Evolutionary conservation across 1,140 invertebrate species (phyloP).

Genomic region (Drosophila grimshawi): DNA sequence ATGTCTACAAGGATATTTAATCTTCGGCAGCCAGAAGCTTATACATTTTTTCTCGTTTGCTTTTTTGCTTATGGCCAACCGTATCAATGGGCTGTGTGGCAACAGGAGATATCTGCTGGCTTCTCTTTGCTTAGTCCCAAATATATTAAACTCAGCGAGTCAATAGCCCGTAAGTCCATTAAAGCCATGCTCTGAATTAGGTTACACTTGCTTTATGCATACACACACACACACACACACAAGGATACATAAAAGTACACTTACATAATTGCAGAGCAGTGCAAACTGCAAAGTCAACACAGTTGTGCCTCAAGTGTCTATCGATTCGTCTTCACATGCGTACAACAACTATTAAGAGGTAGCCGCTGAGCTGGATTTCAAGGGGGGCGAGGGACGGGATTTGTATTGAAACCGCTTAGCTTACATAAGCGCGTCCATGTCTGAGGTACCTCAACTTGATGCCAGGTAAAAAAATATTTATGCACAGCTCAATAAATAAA

Average conservation of each 20-base stretch:
- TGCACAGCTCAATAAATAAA: constrained; percentile 81
- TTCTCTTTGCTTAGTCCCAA: constrained; percentile 14
- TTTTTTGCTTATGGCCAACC: constrained; percentile 30
- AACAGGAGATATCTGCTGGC: not conserved
- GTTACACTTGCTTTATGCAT: constrained; percentile 51
- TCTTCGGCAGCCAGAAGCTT: not conserved
- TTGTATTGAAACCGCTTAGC: constrained; percentile 36
- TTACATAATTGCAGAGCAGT: constrained; percentile 57
- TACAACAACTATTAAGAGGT: not conserved
- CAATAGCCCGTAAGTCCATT: constrained; percentile 79
- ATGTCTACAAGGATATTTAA: constrained; percentile 2
- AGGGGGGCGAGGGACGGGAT: not conserved
- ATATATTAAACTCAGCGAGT: constrained; percentile 63
- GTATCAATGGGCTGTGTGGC: constrained; percentile 51
- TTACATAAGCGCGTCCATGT: constrained; percentile 12
- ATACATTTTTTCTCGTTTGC: not conserved
- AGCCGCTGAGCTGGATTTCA: too few relatives aligned
- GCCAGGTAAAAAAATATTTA: constrained; percentile 72
- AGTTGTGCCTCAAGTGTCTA: constrained; percentile 53
- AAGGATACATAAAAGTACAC: not conserved
- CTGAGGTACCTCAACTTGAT: constrained; percentile 54
- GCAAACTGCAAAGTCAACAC: constrained; percentile 71
- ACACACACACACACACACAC: constrained; percentile 20
- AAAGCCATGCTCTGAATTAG: constrained; percentile 70
- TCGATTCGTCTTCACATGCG: constrained; percentile 50